Conservation (phyloP, 1,140 invertebrate genomes). For the Apis laboriosa region DNA sequence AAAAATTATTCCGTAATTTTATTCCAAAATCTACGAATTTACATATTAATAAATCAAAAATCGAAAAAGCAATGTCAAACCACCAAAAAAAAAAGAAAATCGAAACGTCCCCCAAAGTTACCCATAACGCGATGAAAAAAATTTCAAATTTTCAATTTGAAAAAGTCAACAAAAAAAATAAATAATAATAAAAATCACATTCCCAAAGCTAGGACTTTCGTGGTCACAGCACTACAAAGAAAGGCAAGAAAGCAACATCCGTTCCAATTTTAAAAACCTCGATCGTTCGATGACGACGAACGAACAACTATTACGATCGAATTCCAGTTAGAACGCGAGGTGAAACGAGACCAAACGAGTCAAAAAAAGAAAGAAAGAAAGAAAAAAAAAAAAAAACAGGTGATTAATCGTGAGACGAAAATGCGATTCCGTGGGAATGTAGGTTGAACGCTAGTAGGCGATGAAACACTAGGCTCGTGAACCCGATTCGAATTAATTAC, state of each 20-base stretch:
- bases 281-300: not conserved
- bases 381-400: not conserved
- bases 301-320: conserved; percentile 9
- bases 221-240: not conserved
- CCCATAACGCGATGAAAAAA: too few species aligned
- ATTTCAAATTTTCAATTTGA: too few species aligned
- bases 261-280: not conserved
- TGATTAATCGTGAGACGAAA: conserved; percentile 39
- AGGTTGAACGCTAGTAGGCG: not conserved
- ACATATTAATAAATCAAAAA: too few species aligned
- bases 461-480: conserved; percentile 1
- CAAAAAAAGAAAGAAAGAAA: not conserved
- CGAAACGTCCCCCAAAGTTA: too few species aligned
- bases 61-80: too few species aligned
- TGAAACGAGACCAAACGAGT: not conserved
- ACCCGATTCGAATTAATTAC: conserved; percentile 8
- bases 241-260: not conserved
- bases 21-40: too few species aligned
- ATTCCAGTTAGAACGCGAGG: not conserved
- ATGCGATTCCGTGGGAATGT: not conserved
- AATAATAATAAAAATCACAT: not conserved
- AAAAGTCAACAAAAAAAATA: too few species aligned
- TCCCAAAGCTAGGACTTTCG: not conserved
- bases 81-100: too few species aligned
- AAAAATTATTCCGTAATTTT: too few species aligned